Conservation (phyloP, 2,797 vertebrate species). For the Paguma larvata region DNA sequence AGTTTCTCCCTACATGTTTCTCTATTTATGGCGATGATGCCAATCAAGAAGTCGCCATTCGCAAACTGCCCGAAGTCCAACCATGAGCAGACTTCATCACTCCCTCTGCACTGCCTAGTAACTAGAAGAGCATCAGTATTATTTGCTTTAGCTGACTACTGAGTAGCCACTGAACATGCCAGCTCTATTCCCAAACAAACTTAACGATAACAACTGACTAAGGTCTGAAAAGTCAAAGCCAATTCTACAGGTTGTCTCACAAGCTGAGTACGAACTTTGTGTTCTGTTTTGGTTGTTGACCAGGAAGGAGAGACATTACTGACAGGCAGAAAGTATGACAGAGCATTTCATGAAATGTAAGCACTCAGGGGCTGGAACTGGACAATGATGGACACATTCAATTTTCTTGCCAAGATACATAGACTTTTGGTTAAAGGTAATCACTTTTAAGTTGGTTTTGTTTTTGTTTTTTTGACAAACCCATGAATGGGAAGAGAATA, state of each 20-base stretch:
- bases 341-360: not conserved
- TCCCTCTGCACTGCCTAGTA: not conserved
- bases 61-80: not conserved
- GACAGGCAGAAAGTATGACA: not conserved
- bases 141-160: not conserved
- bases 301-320: not conserved
- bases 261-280: not conserved
- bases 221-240: not conserved
- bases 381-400: not conserved
- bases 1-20: not conserved
- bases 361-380: not conserved
- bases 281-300: not conserved
- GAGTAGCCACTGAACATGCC: not conserved
- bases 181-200: not conserved
- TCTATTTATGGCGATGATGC: not conserved
- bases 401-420: not conserved
- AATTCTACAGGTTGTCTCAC: not conserved
- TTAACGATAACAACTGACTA: not conserved
- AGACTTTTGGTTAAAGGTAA: conserved; percentile 3
- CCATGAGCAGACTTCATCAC: not conserved
- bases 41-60: not conserved
- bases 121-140: not conserved
- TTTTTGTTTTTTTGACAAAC: not conserved
- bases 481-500: not conserved
- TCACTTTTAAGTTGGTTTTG: not conserved